Evolutionary conservation across 1,140 invertebrate species (phyloP).

Genomic region (Piezodorus guildinii): DNA sequence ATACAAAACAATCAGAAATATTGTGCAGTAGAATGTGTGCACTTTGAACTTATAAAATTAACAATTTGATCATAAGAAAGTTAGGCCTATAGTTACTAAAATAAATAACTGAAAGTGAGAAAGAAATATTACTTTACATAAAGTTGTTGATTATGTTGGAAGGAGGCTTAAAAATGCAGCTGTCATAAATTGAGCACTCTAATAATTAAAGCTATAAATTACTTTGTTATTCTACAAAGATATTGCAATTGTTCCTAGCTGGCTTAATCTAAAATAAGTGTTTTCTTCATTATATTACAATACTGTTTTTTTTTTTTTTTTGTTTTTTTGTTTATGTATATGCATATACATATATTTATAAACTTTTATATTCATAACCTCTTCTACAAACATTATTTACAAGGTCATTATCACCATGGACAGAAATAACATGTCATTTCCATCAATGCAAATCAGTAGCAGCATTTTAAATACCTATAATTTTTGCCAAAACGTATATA

Average conservation of each 20-base stretch:
- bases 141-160: background rate
- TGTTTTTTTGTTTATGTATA: conserved; percentile 8
- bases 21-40: conserved; percentile 10
- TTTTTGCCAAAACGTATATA: conserved; percentile 2
- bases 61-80: background rate
- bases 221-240: conserved; percentile 25
- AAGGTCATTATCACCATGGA: conserved; percentile 20
- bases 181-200: conserved; percentile 24
- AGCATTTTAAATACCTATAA: background rate
- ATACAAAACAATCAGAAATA: conserved; percentile 6
- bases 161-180: conserved; percentile 22
- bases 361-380: conserved; percentile 1
- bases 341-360: conserved; percentile 5
- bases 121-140: background rate
- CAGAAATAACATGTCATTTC: conserved; percentile 17
- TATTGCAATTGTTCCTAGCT: conserved; percentile 26
- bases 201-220: conserved; percentile 25
- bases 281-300: conserved; percentile 22
- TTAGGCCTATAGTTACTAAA: conserved; percentile 19
- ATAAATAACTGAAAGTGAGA: background rate
- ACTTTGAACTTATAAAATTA: conserved; percentile 10
- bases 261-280: conserved; percentile 21
- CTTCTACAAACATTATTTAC: conserved; percentile 19
- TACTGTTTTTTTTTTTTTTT: conserved; percentile 22
- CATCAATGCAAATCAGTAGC: conserved; percentile 1